Evolutionary conservation across 2,113 vertebrate genomes (phyloP).

Genomic region (Acanthochromis polyacanthus): DNA sequence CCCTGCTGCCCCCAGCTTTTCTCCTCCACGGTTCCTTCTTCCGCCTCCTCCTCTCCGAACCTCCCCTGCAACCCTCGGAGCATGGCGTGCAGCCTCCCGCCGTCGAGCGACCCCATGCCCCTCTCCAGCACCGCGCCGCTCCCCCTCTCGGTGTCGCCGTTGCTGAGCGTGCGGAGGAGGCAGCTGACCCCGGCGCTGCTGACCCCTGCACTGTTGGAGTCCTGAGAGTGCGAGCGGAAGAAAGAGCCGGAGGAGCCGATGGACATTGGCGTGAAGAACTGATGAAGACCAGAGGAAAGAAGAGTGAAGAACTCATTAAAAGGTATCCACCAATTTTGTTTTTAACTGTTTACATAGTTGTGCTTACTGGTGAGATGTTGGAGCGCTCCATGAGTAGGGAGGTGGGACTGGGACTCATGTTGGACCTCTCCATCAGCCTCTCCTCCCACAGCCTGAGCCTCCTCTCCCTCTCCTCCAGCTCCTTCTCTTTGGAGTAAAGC

Average conservation of each 20-base stretch:
- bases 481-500: conserved; percentile 97
- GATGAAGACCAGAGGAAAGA: conserved; percentile 71
- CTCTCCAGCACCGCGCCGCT: conserved; percentile 63
- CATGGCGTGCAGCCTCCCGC: conserved; percentile 77
- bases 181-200: conserved; percentile 96
- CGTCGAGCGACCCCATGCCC: conserved; percentile 72
- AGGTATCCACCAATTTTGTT: background rate
- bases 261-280: conserved; percentile 96
- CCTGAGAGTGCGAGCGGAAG: conserved; percentile 98
- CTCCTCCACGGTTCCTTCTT: conserved; percentile 71
- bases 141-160: conserved; percentile 82
- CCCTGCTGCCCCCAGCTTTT: conserved; percentile 70
- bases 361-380: conserved; percentile 86
- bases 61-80: conserved; percentile 77
- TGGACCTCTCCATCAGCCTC: conserved; percentile 94
- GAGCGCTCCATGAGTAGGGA: conserved; percentile 84
- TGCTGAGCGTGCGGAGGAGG: conserved; percentile 95
- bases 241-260: conserved; percentile 92
- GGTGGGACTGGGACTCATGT: conserved; percentile 80
- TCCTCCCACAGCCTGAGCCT: conserved; percentile 95
- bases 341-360: background rate
- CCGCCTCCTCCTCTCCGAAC: conserved; percentile 73
- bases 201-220: conserved; percentile 94
- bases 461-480: conserved; percentile 94
- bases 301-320: background rate